A percentile compares a stretch with the other conserved stretches of the same genome.
These are phyloP conservation scores for Diloba caeruleocephala DNA, from an alignment of 2,888 invertebrate genomes.

Conservation along the genomic window DNA sequence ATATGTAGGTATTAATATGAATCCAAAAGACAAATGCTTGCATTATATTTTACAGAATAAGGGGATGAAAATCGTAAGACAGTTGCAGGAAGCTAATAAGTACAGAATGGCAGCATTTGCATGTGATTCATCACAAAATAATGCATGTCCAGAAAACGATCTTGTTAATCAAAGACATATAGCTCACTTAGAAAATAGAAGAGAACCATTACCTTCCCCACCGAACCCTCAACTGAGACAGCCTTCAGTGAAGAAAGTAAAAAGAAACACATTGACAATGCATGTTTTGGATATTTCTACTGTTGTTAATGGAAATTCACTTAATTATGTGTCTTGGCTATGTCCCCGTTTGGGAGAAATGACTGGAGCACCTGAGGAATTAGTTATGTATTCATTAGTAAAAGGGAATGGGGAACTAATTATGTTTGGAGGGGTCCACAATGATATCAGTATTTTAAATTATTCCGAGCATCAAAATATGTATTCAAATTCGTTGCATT, in stretches of 20 bases:
- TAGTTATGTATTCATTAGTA: constrained; percentile 96
- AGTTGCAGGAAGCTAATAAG: constrained; percentile 85
- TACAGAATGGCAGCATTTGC: constrained; percentile 88
- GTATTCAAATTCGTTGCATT: constrained; percentile 94
- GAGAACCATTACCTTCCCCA: constrained; percentile 72
- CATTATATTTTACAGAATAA: constrained; percentile 78
- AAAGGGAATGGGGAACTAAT: constrained; percentile 97
- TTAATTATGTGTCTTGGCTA: constrained; percentile 92
- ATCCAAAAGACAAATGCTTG: too few species aligned
- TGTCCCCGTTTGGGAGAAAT: constrained; percentile 91
- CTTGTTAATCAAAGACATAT: constrained; percentile 85
- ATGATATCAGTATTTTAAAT: constrained; percentile 91
- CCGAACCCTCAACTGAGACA: constrained; percentile 72
- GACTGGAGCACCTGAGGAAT: constrained; percentile 94
- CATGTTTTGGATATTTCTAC: constrained; percentile 96
- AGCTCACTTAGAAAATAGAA: constrained; percentile 80
- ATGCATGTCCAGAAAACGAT: constrained; percentile 79
- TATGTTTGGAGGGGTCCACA: constrained; percentile 98
- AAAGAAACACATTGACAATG: constrained; percentile 93
- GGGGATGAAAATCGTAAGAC: constrained; percentile 83
- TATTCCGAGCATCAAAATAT: constrained; percentile 89
- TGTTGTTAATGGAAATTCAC: constrained; percentile 90
- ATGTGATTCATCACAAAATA: constrained; percentile 76
- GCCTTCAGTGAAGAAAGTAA: constrained; percentile 88
- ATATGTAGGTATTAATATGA: too few species aligned